Conservation (phyloP, 92 coral and sea anemone species). For the Epizoanthus stellaris region DNA sequence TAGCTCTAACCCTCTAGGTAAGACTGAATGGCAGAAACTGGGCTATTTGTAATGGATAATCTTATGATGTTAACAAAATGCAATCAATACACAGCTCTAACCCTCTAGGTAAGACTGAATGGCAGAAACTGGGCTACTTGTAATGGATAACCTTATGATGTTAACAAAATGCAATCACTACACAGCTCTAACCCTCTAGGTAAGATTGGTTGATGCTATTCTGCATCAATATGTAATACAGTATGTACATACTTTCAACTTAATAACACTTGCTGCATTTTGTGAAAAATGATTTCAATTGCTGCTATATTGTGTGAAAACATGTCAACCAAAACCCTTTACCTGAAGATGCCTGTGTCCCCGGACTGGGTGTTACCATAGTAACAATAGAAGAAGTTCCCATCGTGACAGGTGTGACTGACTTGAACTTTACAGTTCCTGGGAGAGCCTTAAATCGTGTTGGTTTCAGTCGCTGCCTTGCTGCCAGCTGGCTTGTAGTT, state of each 20-base stretch:
- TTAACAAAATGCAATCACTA: neutral
- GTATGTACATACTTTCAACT: too few relatives aligned
- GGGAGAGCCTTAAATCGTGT: conserved; percentile 87
- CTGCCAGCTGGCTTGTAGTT: conserved; percentile 74
- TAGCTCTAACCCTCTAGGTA: neutral
- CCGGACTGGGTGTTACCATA: conserved; percentile 85
- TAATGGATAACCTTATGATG: too few relatives aligned
- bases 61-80: neutral
- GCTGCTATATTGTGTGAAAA: neutral
- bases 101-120: neutral
- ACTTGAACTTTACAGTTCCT: conserved; percentile 87
- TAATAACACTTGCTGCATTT: neutral
- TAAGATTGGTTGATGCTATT: neutral
- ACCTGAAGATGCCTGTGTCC: conserved; percentile 62
- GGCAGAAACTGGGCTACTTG: too few relatives aligned
- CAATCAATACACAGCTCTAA: neutral
- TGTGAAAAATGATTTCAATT: neutral
- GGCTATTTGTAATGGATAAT: too few relatives aligned
- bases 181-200: neutral
- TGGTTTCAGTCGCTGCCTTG: conserved; percentile 78
- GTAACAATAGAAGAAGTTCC: conserved; percentile 83
- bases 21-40: neutral
- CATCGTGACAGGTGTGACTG: conserved; percentile 84
- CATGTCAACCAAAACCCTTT: neutral
- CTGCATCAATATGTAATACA: too few relatives aligned